A percentile compares a stretch with the other conserved stretches of the same genome.
Conservation (phyloP, 2,797 vertebrate genomes). For the Lagocephalus sceleratus region DNA sequence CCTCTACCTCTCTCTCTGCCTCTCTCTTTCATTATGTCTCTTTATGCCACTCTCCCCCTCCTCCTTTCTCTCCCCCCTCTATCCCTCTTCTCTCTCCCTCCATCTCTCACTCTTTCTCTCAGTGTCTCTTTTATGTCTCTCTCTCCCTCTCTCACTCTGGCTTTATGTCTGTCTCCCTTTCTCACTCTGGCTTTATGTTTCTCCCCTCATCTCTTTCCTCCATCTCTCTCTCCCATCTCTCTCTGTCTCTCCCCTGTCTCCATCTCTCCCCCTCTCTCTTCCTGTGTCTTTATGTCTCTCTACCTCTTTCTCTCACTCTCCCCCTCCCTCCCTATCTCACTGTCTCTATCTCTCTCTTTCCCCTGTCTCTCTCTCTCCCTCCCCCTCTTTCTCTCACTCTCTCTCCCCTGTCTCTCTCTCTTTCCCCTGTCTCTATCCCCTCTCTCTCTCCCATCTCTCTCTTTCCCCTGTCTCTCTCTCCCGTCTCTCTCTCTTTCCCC, state of each 20-base stretch:
- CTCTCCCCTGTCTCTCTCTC: constrained; percentile 29
- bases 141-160: neutral
- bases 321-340: too few species aligned
- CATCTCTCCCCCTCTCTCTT: constrained; percentile 26
- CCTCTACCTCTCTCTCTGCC: constrained; percentile 25
- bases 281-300: too few species aligned
- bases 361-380: constrained; percentile 5
- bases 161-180: constrained; percentile 28
- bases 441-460: too few species aligned
- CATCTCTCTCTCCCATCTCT: neutral
- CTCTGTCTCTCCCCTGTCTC: constrained; percentile 4
- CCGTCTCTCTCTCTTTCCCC: constrained; percentile 45
- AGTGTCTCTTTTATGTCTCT: neutral
- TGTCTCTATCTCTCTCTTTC: too few species aligned
- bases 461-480: constrained; percentile 30
- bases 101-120: neutral
- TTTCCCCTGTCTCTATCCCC: too few species aligned
- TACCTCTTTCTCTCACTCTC: constrained; percentile 11
- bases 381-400: constrained; percentile 54
- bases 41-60: neutral
- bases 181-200: too few species aligned
- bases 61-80: constrained; percentile 42
- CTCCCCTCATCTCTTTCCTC: too few species aligned
- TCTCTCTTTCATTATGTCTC: too few species aligned
- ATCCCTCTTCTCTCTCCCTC: neutral